phyloP scores from a whole-genome alignment of 1,140 invertebrate species.

The Pectinophora gossypiella region DNA sequence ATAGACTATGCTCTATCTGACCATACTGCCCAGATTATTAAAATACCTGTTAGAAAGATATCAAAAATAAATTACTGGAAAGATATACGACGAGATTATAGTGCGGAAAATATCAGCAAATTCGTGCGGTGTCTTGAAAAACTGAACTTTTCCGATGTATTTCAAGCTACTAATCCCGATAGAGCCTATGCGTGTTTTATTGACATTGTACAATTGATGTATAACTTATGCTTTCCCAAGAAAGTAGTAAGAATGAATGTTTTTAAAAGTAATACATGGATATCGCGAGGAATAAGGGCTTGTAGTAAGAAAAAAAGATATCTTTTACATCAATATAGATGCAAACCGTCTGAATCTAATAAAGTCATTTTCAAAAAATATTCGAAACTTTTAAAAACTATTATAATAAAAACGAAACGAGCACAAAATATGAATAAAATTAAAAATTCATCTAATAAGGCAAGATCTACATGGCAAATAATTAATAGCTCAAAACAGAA shows the following conservation, averaged over 20 bases:
- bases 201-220: not conserved
- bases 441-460: not conserved
- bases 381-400: not conserved
- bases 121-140: not conserved
- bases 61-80: conserved; percentile 5
- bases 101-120: conserved; percentile 6
- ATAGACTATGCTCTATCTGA: conserved; percentile 19
- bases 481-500: not conserved
- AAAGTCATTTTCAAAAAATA: conserved; percentile 1
- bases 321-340: not conserved
- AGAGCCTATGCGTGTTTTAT: not conserved
- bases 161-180: not conserved
- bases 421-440: not conserved
- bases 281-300: not conserved
- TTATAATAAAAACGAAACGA: not conserved
- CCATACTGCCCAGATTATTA: conserved; percentile 18
- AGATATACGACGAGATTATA: conserved; percentile 1
- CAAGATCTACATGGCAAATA: not conserved
- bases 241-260: not conserved
- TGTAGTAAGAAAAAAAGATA: conserved; percentile 3
- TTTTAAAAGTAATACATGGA: not conserved
- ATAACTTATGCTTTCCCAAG: conserved; percentile 6
- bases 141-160: not conserved
- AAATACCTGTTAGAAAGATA: conserved; percentile 6
- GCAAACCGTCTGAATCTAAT: not conserved